Base-by-base conservation (phyloP, 2,797 vertebrate genomes). In the Heteromormyrus szaboi region DNA sequence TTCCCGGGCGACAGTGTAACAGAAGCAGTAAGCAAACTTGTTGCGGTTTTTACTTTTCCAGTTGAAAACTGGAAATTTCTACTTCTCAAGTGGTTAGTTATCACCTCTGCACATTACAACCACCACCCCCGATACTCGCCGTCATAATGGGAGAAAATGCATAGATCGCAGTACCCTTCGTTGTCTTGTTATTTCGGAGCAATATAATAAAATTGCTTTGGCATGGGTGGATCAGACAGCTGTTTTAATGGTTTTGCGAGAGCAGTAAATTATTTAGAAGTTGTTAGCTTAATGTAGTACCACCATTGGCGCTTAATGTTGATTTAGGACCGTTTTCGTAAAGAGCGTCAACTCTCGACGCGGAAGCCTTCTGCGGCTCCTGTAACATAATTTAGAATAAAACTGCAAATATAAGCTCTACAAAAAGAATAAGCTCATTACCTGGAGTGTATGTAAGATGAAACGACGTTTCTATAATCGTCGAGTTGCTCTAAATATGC, bases 1-100 rank as follows among this genome's bases (percentile, higher is more conserved):
- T 46, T 48, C 9, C 44, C 44, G 46, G 8, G n/a, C 41, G 8
- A 29, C 81, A 50, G 41, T 84, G n/a, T 25, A 25, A 50, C 41
- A n/a, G 46, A 50, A 46, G 17, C 76, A n/a, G 44, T 3, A 83
- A 83, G 12, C 86, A 53, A 89, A 89, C 83, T 89, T 89, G 88
- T 89, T 89, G 88, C 88, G 46, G 62, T 53, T 37, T 86, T 19
- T 68, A 86, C 83, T 86, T 89, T 86, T 89, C 33, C 59, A 72
- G 8, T 17, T n/a, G 88, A 37, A 89, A 89, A 65, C 56, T 68
- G 17, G 56, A 25, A 68, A 44, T 33, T 41, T 56, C 51, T 86
- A 29, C 48, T 53, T 53, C 84, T 14, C 81, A 56, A 56, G 22
- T 25, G 85, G 25, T 48, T 54, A 53, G 11, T 33, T 29, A 50